phyloP scores from a whole-genome alignment of 2,888 invertebrate species.

The Andrena bicolor region DNA sequence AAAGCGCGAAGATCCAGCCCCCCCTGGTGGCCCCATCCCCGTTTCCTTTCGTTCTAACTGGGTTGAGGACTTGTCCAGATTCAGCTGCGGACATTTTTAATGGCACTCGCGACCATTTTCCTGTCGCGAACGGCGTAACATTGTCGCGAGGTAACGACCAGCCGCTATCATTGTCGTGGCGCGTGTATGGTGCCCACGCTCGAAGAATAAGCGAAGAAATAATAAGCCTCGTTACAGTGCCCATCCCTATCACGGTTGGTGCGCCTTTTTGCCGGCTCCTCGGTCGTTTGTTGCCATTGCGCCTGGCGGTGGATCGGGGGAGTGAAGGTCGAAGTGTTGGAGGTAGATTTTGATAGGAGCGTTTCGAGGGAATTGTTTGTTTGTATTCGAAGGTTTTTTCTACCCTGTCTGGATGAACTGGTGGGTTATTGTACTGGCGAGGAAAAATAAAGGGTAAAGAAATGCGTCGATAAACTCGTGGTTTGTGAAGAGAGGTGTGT shows the following conservation, averaged over 20 bases:
- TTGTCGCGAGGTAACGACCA: constrained; percentile 53
- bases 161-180: constrained; percentile 37
- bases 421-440: too few species aligned
- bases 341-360: too few species aligned
- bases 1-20: constrained; percentile 5
- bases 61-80: constrained; percentile 73
- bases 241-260: background rate
- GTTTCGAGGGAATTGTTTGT: too few species aligned
- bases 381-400: too few species aligned
- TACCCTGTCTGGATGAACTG: too few species aligned
- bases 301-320: too few species aligned
- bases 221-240: constrained; percentile 24
- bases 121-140: constrained; percentile 46
- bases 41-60: constrained; percentile 56
- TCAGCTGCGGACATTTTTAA: constrained; percentile 75
- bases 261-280: background rate
- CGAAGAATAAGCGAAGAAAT: constrained; percentile 11
- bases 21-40: background rate
- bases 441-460: too few species aligned
- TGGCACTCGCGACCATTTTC: constrained; percentile 57
- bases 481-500: too few species aligned
- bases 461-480: too few species aligned
- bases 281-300: too few species aligned
- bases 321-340: too few species aligned
- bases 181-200: constrained; percentile 18